Base-by-base conservation (phyloP, 2,888 invertebrate species). In the Drosophila demipolita region DNA sequence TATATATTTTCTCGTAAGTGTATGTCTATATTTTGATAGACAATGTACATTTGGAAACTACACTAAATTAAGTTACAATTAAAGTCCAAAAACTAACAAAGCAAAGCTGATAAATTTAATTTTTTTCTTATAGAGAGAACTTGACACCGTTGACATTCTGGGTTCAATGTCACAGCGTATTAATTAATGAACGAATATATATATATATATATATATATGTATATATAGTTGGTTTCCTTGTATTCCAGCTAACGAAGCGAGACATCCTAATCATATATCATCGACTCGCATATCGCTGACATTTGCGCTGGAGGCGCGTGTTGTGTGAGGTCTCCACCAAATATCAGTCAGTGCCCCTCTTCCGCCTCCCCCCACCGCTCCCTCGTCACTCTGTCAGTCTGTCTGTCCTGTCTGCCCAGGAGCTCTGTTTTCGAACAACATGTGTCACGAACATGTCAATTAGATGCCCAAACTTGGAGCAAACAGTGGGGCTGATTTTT, bases 391-490 rank as follows among this genome's bases (percentile, higher is more conserved):
- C 20, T 42, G 12, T 26, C 67, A 29, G 26, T 35, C 32, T 57
- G 42, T 35, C 55, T 40, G 29, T 59, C 50, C 63, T 57, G 66
- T 53, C 63, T 59, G 64, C 58, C 62, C 79, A 82, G 86, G 74
- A 70, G 68, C 66, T 42, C 42, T 72, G 64, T 42, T 26, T 55
- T 66, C 57, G 62, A 49, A 50, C 89, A 90, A 84, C 87, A 87
- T 88, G 86, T 87, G 91, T 88, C 91, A 90, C 78, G 88, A 88
- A 90, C 87, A 83, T 90, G 87, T 90, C 87, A 87, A 87, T 87
- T 87, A 90, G 85, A 82, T 78, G 90, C 84, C 83, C 76, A 74
- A 73, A 67, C 58, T 60, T 73, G 57, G 35, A 49, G 36, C 59
- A 23, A 62, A 36, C 29, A 50, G 42, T 74, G 66, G 66, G 62